Evolutionary conservation across 2,888 invertebrate species (phyloP).

Genomic region (Empis livida): DNA sequence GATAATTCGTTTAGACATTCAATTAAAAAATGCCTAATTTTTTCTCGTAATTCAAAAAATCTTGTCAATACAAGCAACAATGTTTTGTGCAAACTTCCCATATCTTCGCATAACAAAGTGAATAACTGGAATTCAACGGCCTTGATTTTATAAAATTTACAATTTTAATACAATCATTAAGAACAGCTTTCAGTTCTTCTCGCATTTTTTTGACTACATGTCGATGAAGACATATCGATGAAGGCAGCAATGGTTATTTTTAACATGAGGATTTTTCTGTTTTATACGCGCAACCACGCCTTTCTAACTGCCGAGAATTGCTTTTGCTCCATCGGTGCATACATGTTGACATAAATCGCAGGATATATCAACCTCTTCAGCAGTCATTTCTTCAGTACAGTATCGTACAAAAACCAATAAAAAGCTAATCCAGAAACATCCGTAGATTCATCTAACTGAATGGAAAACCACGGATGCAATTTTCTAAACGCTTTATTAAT

Average conservation of each 20-base stretch:
- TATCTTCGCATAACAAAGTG: too few species aligned
- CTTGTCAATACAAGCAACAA: background rate
- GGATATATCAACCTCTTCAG: background rate
- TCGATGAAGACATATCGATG: background rate
- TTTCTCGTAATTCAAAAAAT: background rate
- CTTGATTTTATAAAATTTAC: slow-evolving; percentile 1
- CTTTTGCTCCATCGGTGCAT: too few species aligned
- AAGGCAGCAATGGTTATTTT: background rate
- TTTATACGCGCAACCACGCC: background rate
- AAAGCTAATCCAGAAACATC: background rate
- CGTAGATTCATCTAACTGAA: background rate
- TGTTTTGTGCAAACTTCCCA: background rate
- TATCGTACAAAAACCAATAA: too few species aligned
- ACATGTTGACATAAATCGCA: background rate
- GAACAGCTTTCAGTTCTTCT: background rate
- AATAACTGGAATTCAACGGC: background rate
- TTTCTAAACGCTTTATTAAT: too few species aligned
- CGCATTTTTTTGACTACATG: background rate
- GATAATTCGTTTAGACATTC: too few species aligned
- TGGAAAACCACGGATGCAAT: background rate
- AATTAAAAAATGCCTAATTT: background rate
- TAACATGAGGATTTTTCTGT: background rate
- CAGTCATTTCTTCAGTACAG: background rate
- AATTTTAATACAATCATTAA: background rate
- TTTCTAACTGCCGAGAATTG: background rate